Evolutionary conservation across 2,888 invertebrate genomes (phyloP).

Genomic region (Apomyelois bistriatella): DNA sequence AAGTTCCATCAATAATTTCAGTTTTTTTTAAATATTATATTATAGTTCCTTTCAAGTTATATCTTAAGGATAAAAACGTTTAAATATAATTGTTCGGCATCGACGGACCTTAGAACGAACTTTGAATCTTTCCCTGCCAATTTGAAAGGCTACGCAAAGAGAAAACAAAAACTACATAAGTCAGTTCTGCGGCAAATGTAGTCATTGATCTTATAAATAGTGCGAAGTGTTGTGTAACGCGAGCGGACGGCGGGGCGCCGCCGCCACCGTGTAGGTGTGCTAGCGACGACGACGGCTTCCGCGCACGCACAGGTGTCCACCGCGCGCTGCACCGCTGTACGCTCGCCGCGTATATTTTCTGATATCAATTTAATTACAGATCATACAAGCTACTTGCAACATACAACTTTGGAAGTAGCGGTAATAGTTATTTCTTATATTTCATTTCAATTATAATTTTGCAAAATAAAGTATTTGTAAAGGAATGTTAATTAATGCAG

Average conservation of each 20-base stretch:
- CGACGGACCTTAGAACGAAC: no score
- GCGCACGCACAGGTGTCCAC: conserved; percentile 6
- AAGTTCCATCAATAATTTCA: no score
- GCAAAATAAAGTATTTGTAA: no score
- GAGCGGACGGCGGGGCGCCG: background rate
- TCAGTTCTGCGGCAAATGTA: background rate
- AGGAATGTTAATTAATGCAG: background rate
- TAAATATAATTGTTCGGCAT: no score
- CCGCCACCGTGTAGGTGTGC: background rate
- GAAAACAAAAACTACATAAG: no score
- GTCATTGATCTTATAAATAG: background rate
- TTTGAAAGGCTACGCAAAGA: no score
- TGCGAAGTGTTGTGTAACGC: conserved; percentile 13
- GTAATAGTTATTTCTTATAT: background rate
- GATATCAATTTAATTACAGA: background rate
- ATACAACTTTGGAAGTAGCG: background rate
- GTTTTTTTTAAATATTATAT: no score
- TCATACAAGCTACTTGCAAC: background rate
- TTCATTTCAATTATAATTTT: background rate
- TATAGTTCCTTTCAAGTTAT: no score
- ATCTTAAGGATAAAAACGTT: no score
- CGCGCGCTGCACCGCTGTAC: conserved; percentile 8
- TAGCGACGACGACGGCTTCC: background rate
- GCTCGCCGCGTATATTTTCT: background rate
- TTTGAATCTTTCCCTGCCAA: no score